phyloP scores from a whole-genome alignment of 2,888 invertebrate species.

The Chaitophorus viminalis region DNA sequence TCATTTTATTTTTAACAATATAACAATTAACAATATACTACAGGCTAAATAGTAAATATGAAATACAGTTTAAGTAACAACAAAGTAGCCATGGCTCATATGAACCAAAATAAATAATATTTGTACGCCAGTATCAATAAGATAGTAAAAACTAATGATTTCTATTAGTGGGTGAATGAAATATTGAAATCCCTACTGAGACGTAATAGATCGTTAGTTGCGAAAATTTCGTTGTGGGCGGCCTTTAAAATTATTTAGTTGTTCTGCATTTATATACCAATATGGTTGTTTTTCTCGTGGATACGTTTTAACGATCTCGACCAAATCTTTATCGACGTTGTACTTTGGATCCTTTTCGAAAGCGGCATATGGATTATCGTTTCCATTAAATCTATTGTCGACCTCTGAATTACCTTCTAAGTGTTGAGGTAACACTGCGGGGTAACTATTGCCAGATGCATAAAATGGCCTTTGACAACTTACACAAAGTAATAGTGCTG shows the following conservation, averaged over 20 bases:
- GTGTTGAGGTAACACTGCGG: conserved; percentile 36
- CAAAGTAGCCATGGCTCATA: too few relatives aligned
- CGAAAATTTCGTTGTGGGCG: conserved; percentile 12
- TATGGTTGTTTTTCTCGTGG: conserved; percentile 78
- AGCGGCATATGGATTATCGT: neutral
- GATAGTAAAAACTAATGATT: too few relatives aligned
- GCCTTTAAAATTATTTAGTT: conserved; percentile 70
- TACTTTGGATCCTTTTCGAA: conserved; percentile 23
- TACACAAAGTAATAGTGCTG: neutral
- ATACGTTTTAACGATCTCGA: conserved; percentile 73
- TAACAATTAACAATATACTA: too few relatives aligned
- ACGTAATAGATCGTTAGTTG: neutral
- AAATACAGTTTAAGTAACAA: too few relatives aligned
- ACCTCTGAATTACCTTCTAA: neutral
- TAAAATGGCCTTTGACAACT: conserved; percentile 43
- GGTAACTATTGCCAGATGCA: conserved; percentile 15
- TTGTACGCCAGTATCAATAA: too few relatives aligned
- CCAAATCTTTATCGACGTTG: conserved; percentile 69
- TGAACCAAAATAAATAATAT: too few relatives aligned
- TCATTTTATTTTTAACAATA: too few relatives aligned
- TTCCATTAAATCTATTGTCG: conserved; percentile 43
- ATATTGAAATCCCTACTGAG: neutral
- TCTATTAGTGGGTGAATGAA: too few relatives aligned
- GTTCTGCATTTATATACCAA: conserved; percentile 78
- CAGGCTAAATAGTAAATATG: too few relatives aligned